These are phyloP conservation scores for Sarcophaga bullata DNA, from an alignment of 1,140 invertebrate species.

Conservation along the genomic window DNA sequence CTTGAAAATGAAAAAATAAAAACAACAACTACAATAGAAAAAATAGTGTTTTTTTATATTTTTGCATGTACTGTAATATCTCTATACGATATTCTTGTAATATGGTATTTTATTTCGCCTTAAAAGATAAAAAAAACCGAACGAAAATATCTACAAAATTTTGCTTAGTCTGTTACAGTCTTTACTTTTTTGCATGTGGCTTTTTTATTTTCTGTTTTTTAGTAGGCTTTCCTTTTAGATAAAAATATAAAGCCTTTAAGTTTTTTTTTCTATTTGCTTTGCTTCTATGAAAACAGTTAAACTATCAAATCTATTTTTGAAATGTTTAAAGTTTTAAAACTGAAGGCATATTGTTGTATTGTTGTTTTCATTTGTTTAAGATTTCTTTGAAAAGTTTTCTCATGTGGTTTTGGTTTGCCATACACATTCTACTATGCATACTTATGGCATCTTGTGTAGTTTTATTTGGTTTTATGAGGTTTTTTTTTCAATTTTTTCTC, in stretches of 20 bases:
- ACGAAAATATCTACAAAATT: too few relatives aligned
- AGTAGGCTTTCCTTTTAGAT: not conserved
- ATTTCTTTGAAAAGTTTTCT: not conserved
- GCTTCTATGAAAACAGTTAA: not conserved
- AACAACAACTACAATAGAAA: too few relatives aligned
- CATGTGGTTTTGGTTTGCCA: not conserved
- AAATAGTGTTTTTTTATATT: too few relatives aligned
- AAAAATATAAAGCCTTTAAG: not conserved
- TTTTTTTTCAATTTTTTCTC: too few relatives aligned
- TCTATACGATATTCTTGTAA: too few relatives aligned
- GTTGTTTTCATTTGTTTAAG: not conserved
- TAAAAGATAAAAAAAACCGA: too few relatives aligned
- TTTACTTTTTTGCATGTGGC: too few relatives aligned
- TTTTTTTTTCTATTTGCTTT: not conserved
- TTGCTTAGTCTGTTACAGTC: too few relatives aligned
- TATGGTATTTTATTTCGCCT: too few relatives aligned
- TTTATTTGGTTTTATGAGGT: not conserved
- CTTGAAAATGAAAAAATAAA: too few relatives aligned
- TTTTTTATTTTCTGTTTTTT: not conserved
- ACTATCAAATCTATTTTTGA: conserved; percentile 4
- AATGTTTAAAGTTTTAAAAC: not conserved
- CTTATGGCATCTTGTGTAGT: not conserved
- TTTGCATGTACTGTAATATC: too few relatives aligned
- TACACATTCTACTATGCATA: not conserved
- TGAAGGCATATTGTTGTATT: not conserved